Percentiles rank a stretch among this genome's conserved stretches.
Evolutionary conservation across 2,797 vertebrate species (phyloP).

Genomic region (Rhinella marina): DNA sequence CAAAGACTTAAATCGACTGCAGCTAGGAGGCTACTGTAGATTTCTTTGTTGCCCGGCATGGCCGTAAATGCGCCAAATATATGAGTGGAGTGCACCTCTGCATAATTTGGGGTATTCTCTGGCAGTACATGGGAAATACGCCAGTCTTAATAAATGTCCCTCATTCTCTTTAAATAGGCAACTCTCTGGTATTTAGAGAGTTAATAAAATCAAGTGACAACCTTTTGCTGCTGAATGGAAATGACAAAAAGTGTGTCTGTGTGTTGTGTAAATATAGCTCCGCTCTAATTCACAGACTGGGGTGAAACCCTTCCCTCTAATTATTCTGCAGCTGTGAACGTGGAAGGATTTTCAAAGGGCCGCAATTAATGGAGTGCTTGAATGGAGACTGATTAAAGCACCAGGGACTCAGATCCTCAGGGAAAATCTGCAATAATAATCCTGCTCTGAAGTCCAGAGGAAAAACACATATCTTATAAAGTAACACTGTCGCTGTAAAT

Average conservation of each 20-base stretch:
- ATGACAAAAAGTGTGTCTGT: conserved; percentile 26
- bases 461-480: conserved; percentile 22
- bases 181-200: not conserved
- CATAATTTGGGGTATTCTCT: no score
- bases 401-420: conserved; percentile 47
- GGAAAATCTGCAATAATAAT: conserved; percentile 54
- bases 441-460: conserved; percentile 11
- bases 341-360: conserved; percentile 58
- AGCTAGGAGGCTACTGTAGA: no score
- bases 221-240: not conserved
- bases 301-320: conserved; percentile 54
- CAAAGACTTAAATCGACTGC: no score
- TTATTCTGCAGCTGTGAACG: conserved; percentile 61
- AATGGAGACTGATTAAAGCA: conserved; percentile 59
- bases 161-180: no score
- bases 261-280: conserved; percentile 53
- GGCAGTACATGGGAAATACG: no score
- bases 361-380: conserved; percentile 58
- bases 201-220: conserved; percentile 10
- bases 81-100: no score
- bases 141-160: no score
- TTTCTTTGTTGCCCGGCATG: no score
- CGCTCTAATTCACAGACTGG: conserved; percentile 52
- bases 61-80: no score
- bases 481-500: conserved; percentile 27